Evolutionary conservation across 2,888 invertebrate genomes (phyloP).

Genomic region (Diplazon laetatorius): DNA sequence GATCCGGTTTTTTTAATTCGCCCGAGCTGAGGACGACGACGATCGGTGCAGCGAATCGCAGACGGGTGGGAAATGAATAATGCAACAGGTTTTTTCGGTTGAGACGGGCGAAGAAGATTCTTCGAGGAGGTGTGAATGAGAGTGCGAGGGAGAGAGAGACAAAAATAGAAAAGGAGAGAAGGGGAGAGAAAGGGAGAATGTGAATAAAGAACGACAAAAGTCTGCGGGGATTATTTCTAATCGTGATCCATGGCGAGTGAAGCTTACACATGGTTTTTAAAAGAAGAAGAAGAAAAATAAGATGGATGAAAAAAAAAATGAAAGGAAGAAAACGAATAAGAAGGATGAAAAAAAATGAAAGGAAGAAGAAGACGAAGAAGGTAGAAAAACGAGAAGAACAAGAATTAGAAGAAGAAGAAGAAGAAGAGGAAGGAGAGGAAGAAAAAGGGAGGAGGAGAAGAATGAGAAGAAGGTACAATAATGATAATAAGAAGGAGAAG

Average conservation of each 20-base stretch:
- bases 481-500: too few relatives aligned
- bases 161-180: neutral
- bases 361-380: too few relatives aligned
- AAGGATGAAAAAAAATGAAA: conserved; percentile 19
- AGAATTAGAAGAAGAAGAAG: neutral
- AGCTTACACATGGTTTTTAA: conserved; percentile 3
- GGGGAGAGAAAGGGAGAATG: neutral
- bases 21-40: conserved; percentile 20
- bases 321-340: too few relatives aligned
- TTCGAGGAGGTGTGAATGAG: conserved; percentile 7
- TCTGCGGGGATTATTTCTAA: conserved; percentile 57
- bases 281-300: neutral
- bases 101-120: conserved; percentile 8
- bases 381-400: neutral
- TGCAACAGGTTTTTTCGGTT: conserved; percentile 43
- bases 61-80: conserved; percentile 51
- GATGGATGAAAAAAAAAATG: neutral
- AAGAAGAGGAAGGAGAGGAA: conserved; percentile 7
- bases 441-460: too few relatives aligned
- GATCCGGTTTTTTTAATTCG: conserved; percentile 53
- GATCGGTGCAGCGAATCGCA: conserved; percentile 9
- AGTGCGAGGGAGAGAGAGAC: too few relatives aligned
- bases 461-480: too few relatives aligned
- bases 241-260: conserved; percentile 62
- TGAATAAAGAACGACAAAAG: conserved; percentile 40